Evolutionary conservation across 2,113 vertebrate genomes (phyloP).

Genomic region (Strigops habroptila): DNA sequence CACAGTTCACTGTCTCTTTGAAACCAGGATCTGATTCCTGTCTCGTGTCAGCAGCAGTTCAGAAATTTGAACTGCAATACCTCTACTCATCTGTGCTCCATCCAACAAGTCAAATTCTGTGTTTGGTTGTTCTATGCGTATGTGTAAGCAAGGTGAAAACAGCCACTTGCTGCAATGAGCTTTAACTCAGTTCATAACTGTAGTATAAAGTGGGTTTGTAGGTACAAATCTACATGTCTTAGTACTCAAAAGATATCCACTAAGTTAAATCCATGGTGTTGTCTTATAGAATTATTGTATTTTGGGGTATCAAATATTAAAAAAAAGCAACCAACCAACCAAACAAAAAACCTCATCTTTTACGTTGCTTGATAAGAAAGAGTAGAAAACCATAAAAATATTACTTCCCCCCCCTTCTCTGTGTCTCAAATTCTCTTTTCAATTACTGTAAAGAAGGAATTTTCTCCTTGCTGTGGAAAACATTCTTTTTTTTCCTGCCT

Average conservation of each 20-base stretch:
- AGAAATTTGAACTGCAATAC: not conserved
- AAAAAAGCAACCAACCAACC: not conserved
- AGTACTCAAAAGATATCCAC: not conserved
- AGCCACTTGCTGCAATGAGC: not conserved
- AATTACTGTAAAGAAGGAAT: not conserved
- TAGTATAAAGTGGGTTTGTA: not conserved
- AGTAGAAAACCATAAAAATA: not conserved
- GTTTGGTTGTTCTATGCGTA: not conserved
- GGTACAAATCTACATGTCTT: not conserved
- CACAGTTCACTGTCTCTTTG: not conserved
- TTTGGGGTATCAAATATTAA: not conserved
- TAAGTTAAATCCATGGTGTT: not conserved
- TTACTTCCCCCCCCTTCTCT: accelerated
- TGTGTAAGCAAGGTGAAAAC: not conserved
- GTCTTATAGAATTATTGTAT: not conserved
- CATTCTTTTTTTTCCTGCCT: not conserved
- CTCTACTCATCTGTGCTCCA: not conserved
- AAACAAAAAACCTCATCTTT: not conserved
- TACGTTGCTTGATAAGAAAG: not conserved
- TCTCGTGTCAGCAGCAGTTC: not conserved
- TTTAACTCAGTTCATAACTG: not conserved
- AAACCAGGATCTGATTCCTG: not conserved
- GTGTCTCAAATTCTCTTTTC: not conserved
- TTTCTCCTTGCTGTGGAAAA: not conserved
- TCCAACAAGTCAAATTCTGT: not conserved